phyloP scores from a whole-genome alignment of 35 echinoderm and acorn worm genomes.

The Eucidaris tribuloides region DNA sequence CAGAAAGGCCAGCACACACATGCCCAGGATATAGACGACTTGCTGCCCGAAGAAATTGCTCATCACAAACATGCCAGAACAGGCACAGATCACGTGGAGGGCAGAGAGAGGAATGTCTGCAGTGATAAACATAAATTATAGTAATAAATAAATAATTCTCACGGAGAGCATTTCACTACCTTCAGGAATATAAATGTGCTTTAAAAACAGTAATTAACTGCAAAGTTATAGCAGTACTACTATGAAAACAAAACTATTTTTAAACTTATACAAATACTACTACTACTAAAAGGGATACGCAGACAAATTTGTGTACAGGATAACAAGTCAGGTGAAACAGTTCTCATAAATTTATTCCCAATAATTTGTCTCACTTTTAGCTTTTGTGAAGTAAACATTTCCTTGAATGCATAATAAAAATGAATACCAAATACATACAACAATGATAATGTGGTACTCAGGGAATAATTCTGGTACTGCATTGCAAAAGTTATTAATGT shows the following conservation, averaged over 20 bases:
- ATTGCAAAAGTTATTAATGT: too few species aligned
- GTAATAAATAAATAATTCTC: background rate
- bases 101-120: slow-evolving; percentile 50
- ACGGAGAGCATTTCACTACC: background rate
- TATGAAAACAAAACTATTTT: background rate
- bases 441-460: too few species aligned
- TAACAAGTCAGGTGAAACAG: too few species aligned
- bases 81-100: slow-evolving; percentile 58
- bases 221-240: background rate
- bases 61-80: slow-evolving; percentile 47
- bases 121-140: background rate
- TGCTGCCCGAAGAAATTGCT: slow-evolving; percentile 57
- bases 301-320: too few species aligned
- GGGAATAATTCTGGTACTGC: too few species aligned
- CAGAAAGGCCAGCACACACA: slow-evolving; percentile 67
- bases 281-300: too few species aligned
- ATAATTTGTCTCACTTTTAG: too few species aligned
- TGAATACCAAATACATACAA: too few species aligned
- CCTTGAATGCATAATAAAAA: too few species aligned
- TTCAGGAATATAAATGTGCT: background rate
- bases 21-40: slow-evolving; percentile 50
- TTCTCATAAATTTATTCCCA: too few species aligned
- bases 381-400: too few species aligned
- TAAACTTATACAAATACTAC: too few species aligned
- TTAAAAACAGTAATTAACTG: background rate